Conservation (phyloP, 2,113 vertebrate genomes). For the Centropristis striata region DNA sequence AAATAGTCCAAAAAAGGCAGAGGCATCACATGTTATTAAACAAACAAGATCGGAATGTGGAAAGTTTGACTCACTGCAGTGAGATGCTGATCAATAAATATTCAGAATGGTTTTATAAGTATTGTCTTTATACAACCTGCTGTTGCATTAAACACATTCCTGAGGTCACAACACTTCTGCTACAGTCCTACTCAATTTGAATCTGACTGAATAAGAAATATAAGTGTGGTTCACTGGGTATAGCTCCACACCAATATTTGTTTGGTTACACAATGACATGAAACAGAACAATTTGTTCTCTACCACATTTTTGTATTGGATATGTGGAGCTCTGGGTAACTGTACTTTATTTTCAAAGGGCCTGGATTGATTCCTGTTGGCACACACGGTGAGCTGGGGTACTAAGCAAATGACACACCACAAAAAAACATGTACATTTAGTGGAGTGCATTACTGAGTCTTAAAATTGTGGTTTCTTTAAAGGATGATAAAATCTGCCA, state of each 20-base stretch:
- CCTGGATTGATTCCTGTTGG: conserved; percentile 53
- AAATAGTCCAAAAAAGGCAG: conserved; percentile 29
- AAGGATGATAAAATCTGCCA: conserved; percentile 50
- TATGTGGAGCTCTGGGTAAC: conserved; percentile 32
- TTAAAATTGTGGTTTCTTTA: conserved; percentile 60
- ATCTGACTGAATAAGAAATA: conserved; percentile 29
- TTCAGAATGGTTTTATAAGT: background rate
- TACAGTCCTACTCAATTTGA: background rate
- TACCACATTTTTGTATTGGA: conserved; percentile 33
- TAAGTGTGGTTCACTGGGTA: background rate
- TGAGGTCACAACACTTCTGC: background rate
- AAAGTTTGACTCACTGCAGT: conserved; percentile 29
- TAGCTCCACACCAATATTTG: conserved; percentile 36
- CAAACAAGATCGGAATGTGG: conserved; percentile 33
- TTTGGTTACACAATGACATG: conserved; percentile 24
- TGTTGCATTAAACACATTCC: conserved; percentile 9
- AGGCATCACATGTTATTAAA: conserved; percentile 33
- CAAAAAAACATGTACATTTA: conserved; percentile 42
- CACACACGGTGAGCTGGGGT: conserved; percentile 28
- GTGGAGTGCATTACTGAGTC: conserved; percentile 29
- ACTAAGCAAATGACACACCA: conserved; percentile 57
- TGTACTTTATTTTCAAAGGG: conserved; percentile 49
- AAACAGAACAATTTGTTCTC: conserved; percentile 48
- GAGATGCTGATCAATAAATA: conserved; percentile 11
- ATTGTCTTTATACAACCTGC: conserved; percentile 3